Base-by-base conservation (phyloP, 2,113 vertebrate genomes). In the Illadopsis cleaveri region DNA sequence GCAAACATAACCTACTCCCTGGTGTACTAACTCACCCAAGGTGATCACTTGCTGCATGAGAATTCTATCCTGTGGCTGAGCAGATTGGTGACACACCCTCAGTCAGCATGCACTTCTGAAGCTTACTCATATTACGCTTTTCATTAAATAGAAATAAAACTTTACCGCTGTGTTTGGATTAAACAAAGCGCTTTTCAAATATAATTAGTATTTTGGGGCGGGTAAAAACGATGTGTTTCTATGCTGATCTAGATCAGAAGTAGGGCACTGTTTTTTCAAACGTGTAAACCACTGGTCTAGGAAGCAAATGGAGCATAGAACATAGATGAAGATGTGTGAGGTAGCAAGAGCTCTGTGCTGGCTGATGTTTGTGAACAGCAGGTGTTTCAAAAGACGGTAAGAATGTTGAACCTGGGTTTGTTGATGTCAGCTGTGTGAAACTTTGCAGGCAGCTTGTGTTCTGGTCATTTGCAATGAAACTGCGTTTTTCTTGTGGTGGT, bases 341-440 rank as follows among this genome's bases (percentile, higher is more conserved):
- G 75, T 21, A 76, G 42, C 2, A 18, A 72, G 65, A 90, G 54
- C 54, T 93, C 65, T 38, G 68, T 92, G 71, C 47, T 82, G 77
- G 75, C 56, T 69, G 82, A 11, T 81, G 95, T 90, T 94, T 93
- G 95, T 93, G 87, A 75, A 9, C 40, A 91, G 97, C 87, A 97
- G 90, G 97, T 97, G 97, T 95, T 96, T 72, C 60, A 96, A 12
- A 62, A 96, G 94, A 94, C 11, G 37, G 91, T 93, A 83, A 93
- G 94, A 70, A 96, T 96, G 96, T 97, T 95, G 93, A 90, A 90
- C 76, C 68, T 73, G 82, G 89, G 88, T 60, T 93, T 70, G 72
- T 86, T 96, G 89, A 38, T 76, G 96, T 94, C 91, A 91, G 78
- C 90, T 89, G 83, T 82, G 82, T 94, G 87, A 89, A 82, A 93